Conservation (phyloP, 2,888 invertebrate species). For the Seladonia tumulorum region DNA sequence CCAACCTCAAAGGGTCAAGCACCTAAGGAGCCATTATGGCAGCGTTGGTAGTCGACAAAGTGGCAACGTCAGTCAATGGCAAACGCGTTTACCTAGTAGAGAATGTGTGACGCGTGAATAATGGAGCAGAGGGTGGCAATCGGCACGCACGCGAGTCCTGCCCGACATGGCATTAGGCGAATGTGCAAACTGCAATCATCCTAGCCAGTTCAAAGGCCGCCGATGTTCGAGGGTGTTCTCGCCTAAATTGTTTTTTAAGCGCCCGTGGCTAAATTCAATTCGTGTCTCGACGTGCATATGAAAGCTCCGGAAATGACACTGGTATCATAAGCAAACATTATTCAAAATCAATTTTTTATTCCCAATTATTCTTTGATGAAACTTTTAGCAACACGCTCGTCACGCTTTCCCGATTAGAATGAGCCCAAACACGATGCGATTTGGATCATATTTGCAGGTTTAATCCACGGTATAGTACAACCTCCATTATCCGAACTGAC, state of each 20-base stretch:
- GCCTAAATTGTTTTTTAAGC: neutral
- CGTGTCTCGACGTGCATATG: neutral
- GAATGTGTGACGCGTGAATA: conserved; percentile 50
- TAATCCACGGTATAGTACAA: too few relatives aligned
- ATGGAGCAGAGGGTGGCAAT: conserved; percentile 47
- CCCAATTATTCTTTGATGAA: neutral
- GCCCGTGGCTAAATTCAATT: neutral
- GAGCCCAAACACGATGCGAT: neutral
- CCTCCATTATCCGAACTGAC: too few relatives aligned
- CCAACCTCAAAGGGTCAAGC: neutral
- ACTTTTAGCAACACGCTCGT: neutral
- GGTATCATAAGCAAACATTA: too few relatives aligned
- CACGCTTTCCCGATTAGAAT: neutral
- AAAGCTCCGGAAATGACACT: too few relatives aligned
- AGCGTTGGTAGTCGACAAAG: neutral
- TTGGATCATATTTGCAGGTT: too few relatives aligned
- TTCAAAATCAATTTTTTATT: too few relatives aligned
- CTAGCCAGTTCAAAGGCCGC: conserved; percentile 10
- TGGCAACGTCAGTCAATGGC: conserved; percentile 34
- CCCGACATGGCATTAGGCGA: neutral
- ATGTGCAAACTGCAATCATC: neutral
- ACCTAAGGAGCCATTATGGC: neutral
- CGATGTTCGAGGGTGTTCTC: neutral
- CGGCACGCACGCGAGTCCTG: conserved; percentile 25
- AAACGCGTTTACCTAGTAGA: conserved; percentile 43